These are phyloP conservation scores for Dorcus hopei DNA, from an alignment of 2,888 invertebrate species.

Conservation along the genomic window DNA sequence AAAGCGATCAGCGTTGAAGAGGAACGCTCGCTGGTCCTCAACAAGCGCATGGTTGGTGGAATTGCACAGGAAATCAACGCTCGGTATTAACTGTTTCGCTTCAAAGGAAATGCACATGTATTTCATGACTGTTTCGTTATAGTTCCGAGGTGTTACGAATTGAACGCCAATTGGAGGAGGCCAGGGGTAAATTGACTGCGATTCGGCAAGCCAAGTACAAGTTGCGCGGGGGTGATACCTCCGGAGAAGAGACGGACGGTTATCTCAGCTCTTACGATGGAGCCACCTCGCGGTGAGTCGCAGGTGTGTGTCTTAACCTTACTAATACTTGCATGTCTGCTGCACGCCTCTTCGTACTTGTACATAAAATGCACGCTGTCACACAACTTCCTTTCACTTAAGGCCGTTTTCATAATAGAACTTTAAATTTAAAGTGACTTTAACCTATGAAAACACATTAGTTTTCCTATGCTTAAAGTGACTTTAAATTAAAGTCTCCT, in stretches of 20 bases:
- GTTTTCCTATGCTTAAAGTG: no score
- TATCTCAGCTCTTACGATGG: constrained; percentile 49
- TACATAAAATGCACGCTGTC: background rate
- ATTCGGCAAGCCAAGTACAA: constrained; percentile 93
- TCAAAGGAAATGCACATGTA: background rate
- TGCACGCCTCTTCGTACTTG: background rate
- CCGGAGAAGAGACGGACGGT: constrained; percentile 65
- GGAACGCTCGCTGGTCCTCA: constrained; percentile 85
- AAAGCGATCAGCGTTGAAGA: constrained; percentile 90
- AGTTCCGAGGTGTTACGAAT: constrained; percentile 87
- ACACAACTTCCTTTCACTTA: background rate
- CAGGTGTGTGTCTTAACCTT: constrained; percentile 46
- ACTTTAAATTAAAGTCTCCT: no score
- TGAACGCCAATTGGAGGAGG: constrained; percentile 90
- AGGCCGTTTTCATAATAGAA: no score
- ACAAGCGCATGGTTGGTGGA: constrained; percentile 91
- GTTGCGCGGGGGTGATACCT: constrained; percentile 61
- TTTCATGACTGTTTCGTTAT: constrained; percentile 3
- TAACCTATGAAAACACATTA: no score
- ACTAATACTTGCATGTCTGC: constrained; percentile 30
- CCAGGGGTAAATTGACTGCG: constrained; percentile 82
- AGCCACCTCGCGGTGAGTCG: constrained; percentile 47
- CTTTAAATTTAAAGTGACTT: no score
- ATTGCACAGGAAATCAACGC: constrained; percentile 96
- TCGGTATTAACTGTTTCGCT: constrained; percentile 47